Conservation (phyloP, 2,113 vertebrate genomes). For the Chloebia gouldiae region DNA sequence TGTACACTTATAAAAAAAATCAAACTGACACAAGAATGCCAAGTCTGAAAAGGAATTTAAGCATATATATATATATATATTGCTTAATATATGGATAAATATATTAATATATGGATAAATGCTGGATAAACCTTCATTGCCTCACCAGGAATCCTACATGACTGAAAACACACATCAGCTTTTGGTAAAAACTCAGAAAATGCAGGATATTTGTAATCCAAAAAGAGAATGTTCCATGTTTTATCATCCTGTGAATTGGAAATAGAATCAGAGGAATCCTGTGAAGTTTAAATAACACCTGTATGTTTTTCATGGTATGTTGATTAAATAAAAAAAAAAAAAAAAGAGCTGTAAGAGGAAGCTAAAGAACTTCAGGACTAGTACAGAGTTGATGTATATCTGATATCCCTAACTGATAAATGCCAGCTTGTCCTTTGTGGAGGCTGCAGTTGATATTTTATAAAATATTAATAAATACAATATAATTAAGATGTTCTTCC, state of each 20-base stretch:
- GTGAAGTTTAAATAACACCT: not conserved
- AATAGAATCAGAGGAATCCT: not conserved
- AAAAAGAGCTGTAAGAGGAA: not conserved
- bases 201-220: not conserved
- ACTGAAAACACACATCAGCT: not conserved
- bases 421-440: not conserved
- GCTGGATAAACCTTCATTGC: not conserved
- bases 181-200: not conserved
- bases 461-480: not conserved
- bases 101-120: not conserved
- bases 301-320: not conserved
- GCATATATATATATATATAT: no score
- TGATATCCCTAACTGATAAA: not conserved
- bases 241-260: not conserved
- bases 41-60: not conserved
- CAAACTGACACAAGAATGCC: fast-evolving
- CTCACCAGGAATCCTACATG: not conserved
- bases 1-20: not conserved
- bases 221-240: not conserved
- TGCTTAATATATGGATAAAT: fast-evolving
- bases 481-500: not conserved
- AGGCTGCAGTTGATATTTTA: not conserved
- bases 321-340: not conserved
- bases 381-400: not conserved
- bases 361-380: not conserved